Conservation (phyloP, 2,797 vertebrate genomes). For the Babyrousa celebensis region DNA sequence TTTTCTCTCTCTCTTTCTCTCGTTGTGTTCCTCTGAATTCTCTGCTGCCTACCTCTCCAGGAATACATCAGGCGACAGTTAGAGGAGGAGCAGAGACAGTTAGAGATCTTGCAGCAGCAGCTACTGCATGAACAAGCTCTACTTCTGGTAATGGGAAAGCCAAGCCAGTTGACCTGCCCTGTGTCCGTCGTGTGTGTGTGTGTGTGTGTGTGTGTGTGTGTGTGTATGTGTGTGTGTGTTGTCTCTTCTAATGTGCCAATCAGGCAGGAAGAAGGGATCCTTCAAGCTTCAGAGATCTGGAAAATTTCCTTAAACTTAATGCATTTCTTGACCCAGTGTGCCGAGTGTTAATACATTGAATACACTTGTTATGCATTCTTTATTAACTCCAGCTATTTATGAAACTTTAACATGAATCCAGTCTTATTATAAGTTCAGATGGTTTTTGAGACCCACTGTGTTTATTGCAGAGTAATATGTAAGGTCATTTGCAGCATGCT, state of each 20-base stretch:
- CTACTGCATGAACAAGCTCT: conserved; percentile 99
- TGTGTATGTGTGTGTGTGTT: not conserved
- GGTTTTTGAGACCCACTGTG: conserved; percentile 39
- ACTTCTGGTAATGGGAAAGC: conserved; percentile 97
- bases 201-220: not conserved
- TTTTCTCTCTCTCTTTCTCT: conserved; percentile 88
- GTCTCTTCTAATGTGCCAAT: not conserved
- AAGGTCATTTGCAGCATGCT: conserved; percentile 77
- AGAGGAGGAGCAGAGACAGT: conserved; percentile 99
- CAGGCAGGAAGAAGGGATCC: not conserved
- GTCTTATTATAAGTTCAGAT: conserved; percentile 22
- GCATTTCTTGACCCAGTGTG: not conserved
- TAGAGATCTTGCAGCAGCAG: conserved; percentile 99
- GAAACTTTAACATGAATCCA: not conserved
- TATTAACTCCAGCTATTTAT: conserved; percentile 25
- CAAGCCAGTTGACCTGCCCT: conserved; percentile 78
- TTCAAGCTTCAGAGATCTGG: not conserved
- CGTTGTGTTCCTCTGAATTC: conserved; percentile 79
- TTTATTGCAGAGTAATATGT: conserved; percentile 44
- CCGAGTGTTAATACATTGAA: not conserved
- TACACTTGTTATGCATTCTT: not conserved
- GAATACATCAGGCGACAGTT: conserved; percentile 99
- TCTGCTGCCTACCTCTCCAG: conserved; percentile 93
- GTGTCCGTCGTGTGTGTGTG: conserved; percentile 58
- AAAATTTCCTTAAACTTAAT: not conserved